Base-by-base conservation (phyloP, 2,888 invertebrate species). In the Calameuta idolon region DNA sequence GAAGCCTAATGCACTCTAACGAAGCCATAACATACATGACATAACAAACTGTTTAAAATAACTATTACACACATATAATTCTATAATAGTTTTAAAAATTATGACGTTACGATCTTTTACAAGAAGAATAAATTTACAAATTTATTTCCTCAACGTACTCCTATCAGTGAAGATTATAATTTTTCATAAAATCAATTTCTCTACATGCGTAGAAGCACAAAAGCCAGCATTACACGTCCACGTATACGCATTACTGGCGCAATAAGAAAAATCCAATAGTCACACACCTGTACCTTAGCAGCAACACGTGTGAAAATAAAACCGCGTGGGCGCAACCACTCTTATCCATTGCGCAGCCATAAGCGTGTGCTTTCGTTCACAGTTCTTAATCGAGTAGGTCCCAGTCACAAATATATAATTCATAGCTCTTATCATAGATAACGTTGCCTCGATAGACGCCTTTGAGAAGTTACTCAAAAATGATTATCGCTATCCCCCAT, bases 401-500 rank as follows among this genome's bases (percentile, higher is more conserved):
- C 85, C 79, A 85, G 77, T 83, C 84, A 79, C 82, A 35, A 11
- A 35, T 12, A 82, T 83, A 79, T 77, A 79, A 71, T 79, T 81
- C 78, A 81, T 73, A 73, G 76, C 79, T 75, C 79, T 84, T 83
- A 85, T 85, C 86, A 78, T 73, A 80, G 80, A 83, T 83, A 83
- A 81, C 76, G 73, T 69, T 2, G 69, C 15, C 35, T 4, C 31
- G 12, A 74, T 34, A 34, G n/a, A 34, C 5, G 35, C 4, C 11
- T n/a, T 33, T n/a, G 23, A n/a, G n/a, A 12, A 34, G n/a, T 74
- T 12, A 23, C 11, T 34, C 23, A 74, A 33, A 34, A 74, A 74
- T 74, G 4, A 40, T 40, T 40, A 15, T 2, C 40, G 5, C 15
- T 40, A 15, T 37, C 15, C 15, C 15, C 15, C 15, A 37, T 4